Conservation (phyloP, 1,140 invertebrate genomes). For the Ylistrum balloti region DNA sequence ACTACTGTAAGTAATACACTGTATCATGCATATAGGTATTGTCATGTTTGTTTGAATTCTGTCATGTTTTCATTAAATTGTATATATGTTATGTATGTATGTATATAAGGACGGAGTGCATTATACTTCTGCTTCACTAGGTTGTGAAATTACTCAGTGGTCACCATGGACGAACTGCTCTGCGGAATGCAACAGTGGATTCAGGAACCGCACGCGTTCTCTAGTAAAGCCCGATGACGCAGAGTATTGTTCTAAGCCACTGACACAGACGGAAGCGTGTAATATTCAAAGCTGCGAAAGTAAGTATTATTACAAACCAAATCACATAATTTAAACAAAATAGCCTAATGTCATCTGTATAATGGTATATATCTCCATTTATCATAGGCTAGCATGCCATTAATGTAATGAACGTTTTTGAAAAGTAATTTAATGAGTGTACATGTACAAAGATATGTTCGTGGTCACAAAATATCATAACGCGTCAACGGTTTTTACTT, state of each 20-base stretch:
- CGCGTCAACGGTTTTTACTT: too few species aligned
- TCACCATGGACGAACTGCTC: not conserved
- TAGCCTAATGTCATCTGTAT: too few species aligned
- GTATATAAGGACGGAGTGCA: not conserved
- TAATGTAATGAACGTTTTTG: too few species aligned
- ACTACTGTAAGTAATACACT: not conserved
- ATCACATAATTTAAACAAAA: too few species aligned
- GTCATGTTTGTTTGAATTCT: not conserved
- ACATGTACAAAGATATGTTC: too few species aligned
- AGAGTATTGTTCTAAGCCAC: not conserved
- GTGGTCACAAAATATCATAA: too few species aligned
- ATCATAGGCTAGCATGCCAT: too few species aligned
- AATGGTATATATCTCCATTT: too few species aligned
- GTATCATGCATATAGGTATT: not conserved
- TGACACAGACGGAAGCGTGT: not conserved
- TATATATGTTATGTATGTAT: not conserved
- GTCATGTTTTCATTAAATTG: too few species aligned
- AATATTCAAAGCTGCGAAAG: conserved; percentile 21
- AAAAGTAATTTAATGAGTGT: too few species aligned
- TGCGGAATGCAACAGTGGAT: not conserved
- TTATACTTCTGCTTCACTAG: not conserved
- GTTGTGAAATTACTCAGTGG: not conserved
- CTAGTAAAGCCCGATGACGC: not conserved
- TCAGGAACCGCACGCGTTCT: not conserved
- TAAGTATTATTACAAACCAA: not conserved